Percentiles rank a stretch among this genome's conserved stretches.
Evolutionary conservation across 1,140 invertebrate genomes (phyloP).

Genomic region (Spodoptera frugiperda): DNA sequence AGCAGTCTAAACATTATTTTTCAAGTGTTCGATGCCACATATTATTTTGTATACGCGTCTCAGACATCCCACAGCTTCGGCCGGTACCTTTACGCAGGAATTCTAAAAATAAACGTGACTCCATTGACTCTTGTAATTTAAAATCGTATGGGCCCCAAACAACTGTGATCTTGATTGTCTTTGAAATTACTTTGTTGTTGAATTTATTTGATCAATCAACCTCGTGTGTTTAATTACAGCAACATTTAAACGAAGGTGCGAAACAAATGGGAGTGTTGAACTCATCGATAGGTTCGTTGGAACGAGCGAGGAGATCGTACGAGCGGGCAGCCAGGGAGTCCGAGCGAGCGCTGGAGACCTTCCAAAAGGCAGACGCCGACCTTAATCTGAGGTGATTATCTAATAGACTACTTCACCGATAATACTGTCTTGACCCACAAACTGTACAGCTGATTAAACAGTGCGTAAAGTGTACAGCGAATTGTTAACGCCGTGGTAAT

Average conservation of each 20-base stretch:
- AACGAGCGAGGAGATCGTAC: constrained; percentile 96
- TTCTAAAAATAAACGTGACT: constrained; percentile 44
- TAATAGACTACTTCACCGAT: constrained; percentile 42
- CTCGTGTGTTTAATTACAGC: constrained; percentile 85
- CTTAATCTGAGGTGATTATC: constrained; percentile 96
- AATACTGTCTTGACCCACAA: constrained; percentile 40
- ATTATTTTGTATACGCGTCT: neutral
- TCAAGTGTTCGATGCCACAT: neutral
- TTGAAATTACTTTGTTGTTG: constrained; percentile 7
- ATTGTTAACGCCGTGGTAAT: constrained; percentile 37
- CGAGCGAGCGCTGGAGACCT: constrained; percentile 96
- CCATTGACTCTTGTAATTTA: constrained; percentile 10
- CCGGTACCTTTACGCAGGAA: constrained; percentile 28
- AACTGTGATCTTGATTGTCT: constrained; percentile 23
- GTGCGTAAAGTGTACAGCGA: constrained; percentile 40
- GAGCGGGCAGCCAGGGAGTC: constrained; percentile 97
- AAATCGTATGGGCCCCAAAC: neutral
- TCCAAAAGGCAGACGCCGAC: constrained; percentile 97
- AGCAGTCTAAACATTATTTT: neutral
- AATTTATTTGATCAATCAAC: neutral
- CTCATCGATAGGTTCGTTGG: constrained; percentile 91
- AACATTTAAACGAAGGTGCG: constrained; percentile 95
- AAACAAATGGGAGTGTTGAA: constrained; percentile 90
- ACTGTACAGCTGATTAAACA: constrained; percentile 44
- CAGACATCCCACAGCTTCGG: neutral